Evolutionary conservation across 2,888 invertebrate species (phyloP).

Genomic region (Volucella inanis): DNA sequence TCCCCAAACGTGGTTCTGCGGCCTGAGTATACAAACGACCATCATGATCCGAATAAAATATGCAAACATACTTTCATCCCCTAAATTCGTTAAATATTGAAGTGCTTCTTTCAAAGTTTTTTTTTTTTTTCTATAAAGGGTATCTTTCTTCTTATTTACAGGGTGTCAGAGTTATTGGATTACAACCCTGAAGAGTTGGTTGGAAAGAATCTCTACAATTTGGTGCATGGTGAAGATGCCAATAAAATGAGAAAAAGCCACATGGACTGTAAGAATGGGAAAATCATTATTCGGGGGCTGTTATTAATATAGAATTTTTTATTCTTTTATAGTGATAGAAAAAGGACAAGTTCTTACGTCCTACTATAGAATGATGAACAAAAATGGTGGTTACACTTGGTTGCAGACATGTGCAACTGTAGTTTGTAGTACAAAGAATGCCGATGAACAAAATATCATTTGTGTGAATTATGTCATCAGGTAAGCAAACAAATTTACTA

Average conservation of each 20-base stretch:
- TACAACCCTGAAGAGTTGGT: constrained; percentile 96
- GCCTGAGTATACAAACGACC: constrained; percentile 4
- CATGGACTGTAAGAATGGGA: constrained; percentile 92
- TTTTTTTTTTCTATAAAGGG: constrained; percentile 11
- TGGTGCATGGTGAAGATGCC: constrained; percentile 98
- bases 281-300: constrained; percentile 14
- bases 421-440: constrained; percentile 96
- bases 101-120: neutral
- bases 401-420: constrained; percentile 98
- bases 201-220: constrained; percentile 95
- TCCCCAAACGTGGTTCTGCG: constrained; percentile 42
- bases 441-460: constrained; percentile 98
- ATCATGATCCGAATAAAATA: constrained; percentile 51
- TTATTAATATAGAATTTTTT: constrained; percentile 57
- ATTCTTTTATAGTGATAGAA: constrained; percentile 93
- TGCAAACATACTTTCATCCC: constrained; percentile 9
- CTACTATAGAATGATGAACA: constrained; percentile 98
- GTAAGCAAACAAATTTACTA: constrained; percentile 83
- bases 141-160: constrained; percentile 81
- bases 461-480: constrained; percentile 98
- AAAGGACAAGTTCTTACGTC: constrained; percentile 98
- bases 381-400: constrained; percentile 98
- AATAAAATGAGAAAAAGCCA: constrained; percentile 96
- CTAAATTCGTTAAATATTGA: constrained; percentile 25
- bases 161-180: constrained; percentile 96